Evolutionary conservation across 2,113 vertebrate species (phyloP), one percentile per base, ranked within the genome.

Genomic region (Sigmodon hispidus): DNA sequence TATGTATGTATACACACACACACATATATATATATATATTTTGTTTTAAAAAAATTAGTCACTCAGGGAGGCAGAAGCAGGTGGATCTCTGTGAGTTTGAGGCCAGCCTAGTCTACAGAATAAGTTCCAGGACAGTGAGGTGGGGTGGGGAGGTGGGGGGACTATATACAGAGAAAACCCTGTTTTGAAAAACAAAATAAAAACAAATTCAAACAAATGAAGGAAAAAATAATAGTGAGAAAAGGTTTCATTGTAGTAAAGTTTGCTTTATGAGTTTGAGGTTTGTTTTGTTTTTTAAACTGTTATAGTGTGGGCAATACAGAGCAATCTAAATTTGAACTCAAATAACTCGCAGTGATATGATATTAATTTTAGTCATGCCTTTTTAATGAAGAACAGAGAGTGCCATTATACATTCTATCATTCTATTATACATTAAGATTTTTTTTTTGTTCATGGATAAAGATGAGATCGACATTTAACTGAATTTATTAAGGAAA

Each of bases 401-500:
- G 57, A 94, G 75, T 92, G 5, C 63, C 52, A 87, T 87, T 90
- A 26, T n/a, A n/a, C n/a, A n/a, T n/a, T n/a, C n/a, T n/a, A n/a
- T n/a, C n/a, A 65, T 85, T 90, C 10, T 90, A 76, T 72, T 83
- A 61, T 34, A 84, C 81, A 65, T 85, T 85, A 85, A 65, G 61
- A 65, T 57, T 73, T 70, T 72, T 76, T 70, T 80, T 75, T 94
- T 63, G 73, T 40, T 73, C 1, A 43, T 90, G 19, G 72, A 65
- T 77, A 85, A 40, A 93, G 45, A n/a, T 91, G 50, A 86, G 19
- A 81, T 26, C 65, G 43, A 83, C 83, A 81, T 75, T 72, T 92
- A 90, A 77, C 43, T 92, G 57, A 83, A 75, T 94, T 63, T 94
- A 52, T 94, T 88, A 88, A 88, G 80, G 57, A 88, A 93, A 89